A percentile compares a stretch with the other conserved stretches of the same genome.
Conservation (phyloP, 2,888 invertebrate genomes). For the Dorcus hopei region DNA sequence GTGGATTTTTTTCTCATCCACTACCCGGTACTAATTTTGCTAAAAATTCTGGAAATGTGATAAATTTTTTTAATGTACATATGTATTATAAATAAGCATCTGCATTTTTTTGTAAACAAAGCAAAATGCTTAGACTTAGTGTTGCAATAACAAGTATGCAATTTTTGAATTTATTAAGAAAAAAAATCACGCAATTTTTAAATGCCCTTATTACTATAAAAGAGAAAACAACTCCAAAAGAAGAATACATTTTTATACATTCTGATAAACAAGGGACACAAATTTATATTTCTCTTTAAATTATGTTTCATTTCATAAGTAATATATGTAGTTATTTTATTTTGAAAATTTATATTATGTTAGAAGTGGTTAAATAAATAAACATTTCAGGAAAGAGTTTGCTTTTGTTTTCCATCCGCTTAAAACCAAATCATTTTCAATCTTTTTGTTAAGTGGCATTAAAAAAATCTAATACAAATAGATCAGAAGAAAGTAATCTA, state of each 20-base stretch:
- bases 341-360: constrained; percentile 1
- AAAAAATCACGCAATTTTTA: neutral
- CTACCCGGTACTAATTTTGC: too few relatives aligned
- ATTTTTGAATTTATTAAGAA: constrained; percentile 8
- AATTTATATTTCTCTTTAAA: too few relatives aligned
- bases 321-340: neutral
- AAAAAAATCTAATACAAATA: too few relatives aligned
- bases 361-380: neutral
- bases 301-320: too few relatives aligned
- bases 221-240: too few relatives aligned
- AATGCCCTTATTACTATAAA: too few relatives aligned
- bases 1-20: too few relatives aligned
- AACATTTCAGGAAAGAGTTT: neutral
- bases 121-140: too few relatives aligned
- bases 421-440: neutral
- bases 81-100: constrained; percentile 9
- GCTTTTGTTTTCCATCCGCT: neutral
- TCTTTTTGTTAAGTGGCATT: neutral
- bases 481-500: too few relatives aligned
- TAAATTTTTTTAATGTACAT: constrained; percentile 16
- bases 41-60: constrained; percentile 13
- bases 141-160: neutral
- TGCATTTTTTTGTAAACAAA: neutral
- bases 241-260: too few relatives aligned
- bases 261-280: too few relatives aligned